Base-by-base conservation (phyloP, 2,797 vertebrate species). In the Selene dorsalis region DNA sequence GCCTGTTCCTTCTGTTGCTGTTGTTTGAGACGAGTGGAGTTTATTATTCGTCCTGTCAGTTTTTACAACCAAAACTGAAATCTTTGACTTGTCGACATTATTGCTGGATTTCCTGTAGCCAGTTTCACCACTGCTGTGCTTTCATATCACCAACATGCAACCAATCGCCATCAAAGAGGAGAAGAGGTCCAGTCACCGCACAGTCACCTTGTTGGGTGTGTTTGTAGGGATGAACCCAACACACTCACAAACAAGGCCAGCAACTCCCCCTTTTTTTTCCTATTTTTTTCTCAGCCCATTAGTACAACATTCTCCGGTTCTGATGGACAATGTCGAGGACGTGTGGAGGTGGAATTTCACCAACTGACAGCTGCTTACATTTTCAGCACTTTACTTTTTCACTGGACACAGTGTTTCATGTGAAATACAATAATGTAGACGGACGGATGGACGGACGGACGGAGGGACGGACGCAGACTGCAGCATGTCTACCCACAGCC, bases 381-480 rank as follows among this genome's bases (percentile, higher is more conserved):
- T 86, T 84, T 86, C 89, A 87, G 82, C 60, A 83, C 69, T 72
- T 82, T 78, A 62, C 26, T 16, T 82, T 85, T 84, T 86, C 56
- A 74, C 47, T 58, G 71, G 79, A 86, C 73, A 81, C 35, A 50
- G 10, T 65, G 85, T 87, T 69, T 72, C 74, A 80, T 77, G 58
- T 83, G 55, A 47, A 70, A 83, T 59, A 28, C 61, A 80, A 75
- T 72, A 26, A 72, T 81, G 22, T 79, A 26, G 45, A 77, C 79
- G 65, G 62, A 81, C 81, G 66, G 62, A 81, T 74, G 24, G 30
- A 32, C 30, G 30, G 30, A 32, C 30, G 24, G 57, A 75, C 76
- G 24, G 30, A 32, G 4, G 30, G 30, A 32, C 30, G 24, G 57
- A 75, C 76, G 47, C 16, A 63, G 59, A 66, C 32, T 71, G 60